These are phyloP conservation scores for Heptranchias perlo DNA, from an alignment of 2,113 vertebrate species.

Conservation along the genomic window DNA sequence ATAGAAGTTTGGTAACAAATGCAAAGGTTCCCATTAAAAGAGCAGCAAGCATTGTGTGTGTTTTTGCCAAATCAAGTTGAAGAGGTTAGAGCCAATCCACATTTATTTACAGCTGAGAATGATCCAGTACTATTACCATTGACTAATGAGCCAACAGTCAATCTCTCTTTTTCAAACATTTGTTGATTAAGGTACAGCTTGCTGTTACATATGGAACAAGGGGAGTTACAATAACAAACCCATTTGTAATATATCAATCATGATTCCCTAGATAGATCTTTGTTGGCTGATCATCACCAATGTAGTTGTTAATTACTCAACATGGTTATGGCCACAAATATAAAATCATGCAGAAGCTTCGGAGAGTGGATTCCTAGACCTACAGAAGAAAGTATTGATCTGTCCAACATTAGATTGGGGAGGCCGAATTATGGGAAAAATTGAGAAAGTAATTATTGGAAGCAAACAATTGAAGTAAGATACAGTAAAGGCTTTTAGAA, in stretches of 20 bases:
- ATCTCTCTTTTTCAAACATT: background rate
- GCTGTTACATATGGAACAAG: background rate
- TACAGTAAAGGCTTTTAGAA: too few species aligned
- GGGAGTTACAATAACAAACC: background rate
- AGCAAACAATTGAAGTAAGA: background rate
- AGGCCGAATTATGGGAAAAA: background rate
- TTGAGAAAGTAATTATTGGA: background rate
- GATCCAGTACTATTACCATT: background rate
- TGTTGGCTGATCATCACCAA: background rate
- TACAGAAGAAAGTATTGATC: background rate
- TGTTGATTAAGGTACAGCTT: background rate
- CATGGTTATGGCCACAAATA: background rate
- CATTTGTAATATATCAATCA: too few species aligned
- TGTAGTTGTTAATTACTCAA: background rate
- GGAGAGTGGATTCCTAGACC: background rate
- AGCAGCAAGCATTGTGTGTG: background rate
- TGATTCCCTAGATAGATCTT: background rate
- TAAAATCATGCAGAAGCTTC: background rate
- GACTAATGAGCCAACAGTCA: background rate
- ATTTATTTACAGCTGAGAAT: background rate
- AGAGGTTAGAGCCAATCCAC: background rate
- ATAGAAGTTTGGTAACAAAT: background rate
- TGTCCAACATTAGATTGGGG: background rate
- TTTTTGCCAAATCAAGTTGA: conserved; percentile 1
- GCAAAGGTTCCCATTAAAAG: too few species aligned